Conservation (phyloP, 2,888 invertebrate species). For the Eulithis testata region DNA sequence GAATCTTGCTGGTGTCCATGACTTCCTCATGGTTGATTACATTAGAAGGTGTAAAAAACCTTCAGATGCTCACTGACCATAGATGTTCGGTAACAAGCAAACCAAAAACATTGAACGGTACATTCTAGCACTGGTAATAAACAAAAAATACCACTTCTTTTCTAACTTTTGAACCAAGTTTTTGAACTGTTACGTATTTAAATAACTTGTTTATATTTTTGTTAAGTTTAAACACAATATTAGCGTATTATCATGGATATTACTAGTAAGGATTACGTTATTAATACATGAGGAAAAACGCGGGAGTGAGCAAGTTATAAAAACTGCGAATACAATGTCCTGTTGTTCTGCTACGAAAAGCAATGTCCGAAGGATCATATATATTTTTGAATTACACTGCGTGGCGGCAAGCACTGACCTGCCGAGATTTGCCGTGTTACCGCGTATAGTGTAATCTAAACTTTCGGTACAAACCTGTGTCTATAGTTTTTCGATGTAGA, state of each 20-base stretch:
- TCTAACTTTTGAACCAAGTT: not conserved
- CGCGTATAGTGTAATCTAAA: too few species aligned
- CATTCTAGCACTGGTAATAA: too few species aligned
- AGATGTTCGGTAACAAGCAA: not conserved
- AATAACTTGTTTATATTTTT: not conserved
- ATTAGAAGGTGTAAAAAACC: too few species aligned
- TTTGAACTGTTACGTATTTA: not conserved
- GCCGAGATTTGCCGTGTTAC: too few species aligned
- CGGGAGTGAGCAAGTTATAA: slow-evolving; percentile 18
- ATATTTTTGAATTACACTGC: too few species aligned
- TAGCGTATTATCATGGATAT: slow-evolving; percentile 8
- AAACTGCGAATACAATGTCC: slow-evolving; percentile 25
- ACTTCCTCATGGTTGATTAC: slow-evolving; percentile 22
- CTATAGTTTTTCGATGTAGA: too few species aligned
- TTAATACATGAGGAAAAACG: slow-evolving; percentile 26
- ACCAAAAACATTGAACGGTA: not conserved
- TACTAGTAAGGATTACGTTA: slow-evolving; percentile 5
- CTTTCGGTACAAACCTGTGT: too few species aligned
- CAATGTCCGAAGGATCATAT: too few species aligned
- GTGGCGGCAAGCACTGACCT: too few species aligned
- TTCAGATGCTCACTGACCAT: too few species aligned
- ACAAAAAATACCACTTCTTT: too few species aligned
- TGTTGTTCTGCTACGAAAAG: not conserved
- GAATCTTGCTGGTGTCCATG: slow-evolving; percentile 21
- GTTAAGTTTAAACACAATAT: not conserved